These are phyloP conservation scores for Cydia strobilella DNA, from an alignment of 1,140 invertebrate species.

Conservation along the genomic window DNA sequence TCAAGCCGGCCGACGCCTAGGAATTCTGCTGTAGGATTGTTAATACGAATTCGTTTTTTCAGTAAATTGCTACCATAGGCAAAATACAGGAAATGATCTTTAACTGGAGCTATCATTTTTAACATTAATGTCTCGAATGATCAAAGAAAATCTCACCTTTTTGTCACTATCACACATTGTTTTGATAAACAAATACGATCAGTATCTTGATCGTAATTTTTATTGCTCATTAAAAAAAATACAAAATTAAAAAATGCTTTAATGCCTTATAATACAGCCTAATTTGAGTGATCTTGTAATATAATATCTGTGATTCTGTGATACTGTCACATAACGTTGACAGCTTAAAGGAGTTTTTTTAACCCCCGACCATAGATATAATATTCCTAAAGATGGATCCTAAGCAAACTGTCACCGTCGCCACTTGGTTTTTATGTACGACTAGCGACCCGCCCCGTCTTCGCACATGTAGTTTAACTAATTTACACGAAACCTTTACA, in stretches of 20 bases:
- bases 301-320: too few species aligned
- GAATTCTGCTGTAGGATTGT: slow-evolving; percentile 68
- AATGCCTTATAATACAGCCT: too few species aligned
- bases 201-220: background rate
- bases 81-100: slow-evolving; percentile 67
- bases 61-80: slow-evolving; percentile 73
- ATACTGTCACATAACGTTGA: too few species aligned
- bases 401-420: too few species aligned
- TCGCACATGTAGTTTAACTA: too few species aligned
- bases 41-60: slow-evolving; percentile 68
- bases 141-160: background rate
- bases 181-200: background rate
- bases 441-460: too few species aligned
- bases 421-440: too few species aligned
- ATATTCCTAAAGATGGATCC: too few species aligned
- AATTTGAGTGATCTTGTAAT: too few species aligned
- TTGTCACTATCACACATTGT: background rate
- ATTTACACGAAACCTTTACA: too few species aligned
- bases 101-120: slow-evolving; percentile 37
- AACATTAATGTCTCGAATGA: background rate
- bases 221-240: background rate
- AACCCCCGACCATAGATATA: too few species aligned
- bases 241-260: background rate
- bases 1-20: slow-evolving; percentile 61
- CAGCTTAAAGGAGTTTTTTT: too few species aligned